phyloP scores from a whole-genome alignment of 2,888 invertebrate genomes.

The Prosapia bicincta region DNA sequence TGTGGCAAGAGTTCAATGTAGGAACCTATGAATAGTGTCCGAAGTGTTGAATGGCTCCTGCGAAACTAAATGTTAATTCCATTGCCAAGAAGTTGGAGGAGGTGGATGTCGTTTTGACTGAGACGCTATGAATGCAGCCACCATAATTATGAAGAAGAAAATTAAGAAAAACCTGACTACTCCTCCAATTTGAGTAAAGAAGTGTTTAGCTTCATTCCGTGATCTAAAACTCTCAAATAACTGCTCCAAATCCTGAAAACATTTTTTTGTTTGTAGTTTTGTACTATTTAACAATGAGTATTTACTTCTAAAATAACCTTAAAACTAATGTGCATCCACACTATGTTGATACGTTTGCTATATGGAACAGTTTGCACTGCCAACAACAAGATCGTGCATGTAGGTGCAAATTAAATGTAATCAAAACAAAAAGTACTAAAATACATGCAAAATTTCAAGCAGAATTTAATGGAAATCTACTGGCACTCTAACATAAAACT shows the following conservation, averaged over 20 bases:
- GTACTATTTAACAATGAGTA: neutral
- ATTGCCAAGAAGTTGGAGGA: neutral
- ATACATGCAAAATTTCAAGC: neutral
- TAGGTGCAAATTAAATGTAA: neutral
- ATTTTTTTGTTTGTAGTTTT: neutral
- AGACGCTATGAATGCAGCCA: slow-evolving; percentile 31
- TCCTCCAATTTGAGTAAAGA: slow-evolving; percentile 32
- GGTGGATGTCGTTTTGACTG: slow-evolving; percentile 15
- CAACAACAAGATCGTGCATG: neutral
- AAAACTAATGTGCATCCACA: neutral
- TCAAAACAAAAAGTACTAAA: neutral
- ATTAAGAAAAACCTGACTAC: slow-evolving; percentile 32
- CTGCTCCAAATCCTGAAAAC: slow-evolving; percentile 35
- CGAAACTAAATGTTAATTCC: neutral
- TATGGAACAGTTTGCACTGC: neutral
- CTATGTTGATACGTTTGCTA: neutral
- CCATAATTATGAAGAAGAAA: slow-evolving; percentile 28
- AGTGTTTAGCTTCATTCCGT: slow-evolving; percentile 35
- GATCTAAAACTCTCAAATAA: slow-evolving; percentile 33
- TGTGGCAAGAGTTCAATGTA: neutral
- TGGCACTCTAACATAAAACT: neutral
- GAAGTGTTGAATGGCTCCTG: neutral
- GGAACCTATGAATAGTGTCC: neutral
- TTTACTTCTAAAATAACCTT: no score
- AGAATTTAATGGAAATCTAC: neutral